A percentile compares a stretch with the other conserved stretches of the same genome.
phyloP scores from a whole-genome alignment of 2,113 vertebrate genomes.

The Oplegnathus fasciatus region DNA sequence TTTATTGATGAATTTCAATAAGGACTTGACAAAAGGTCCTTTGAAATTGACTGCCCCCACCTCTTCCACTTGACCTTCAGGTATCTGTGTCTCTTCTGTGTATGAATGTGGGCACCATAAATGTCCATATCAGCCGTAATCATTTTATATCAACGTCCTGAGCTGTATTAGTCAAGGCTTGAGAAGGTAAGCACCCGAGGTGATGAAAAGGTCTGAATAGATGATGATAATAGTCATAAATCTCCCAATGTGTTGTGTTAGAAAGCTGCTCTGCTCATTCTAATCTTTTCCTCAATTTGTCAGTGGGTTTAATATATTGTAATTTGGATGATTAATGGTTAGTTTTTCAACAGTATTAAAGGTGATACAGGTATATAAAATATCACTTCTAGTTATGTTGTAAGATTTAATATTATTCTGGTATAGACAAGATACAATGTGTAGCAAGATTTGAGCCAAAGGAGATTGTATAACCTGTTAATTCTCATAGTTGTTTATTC shows the following conservation, averaged over 20 bases:
- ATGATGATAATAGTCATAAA: constrained; percentile 63
- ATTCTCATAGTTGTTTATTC: neutral
- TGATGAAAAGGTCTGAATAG: constrained; percentile 67
- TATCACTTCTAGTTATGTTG: constrained; percentile 14
- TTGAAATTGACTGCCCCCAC: constrained; percentile 64
- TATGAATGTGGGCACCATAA: constrained; percentile 54
- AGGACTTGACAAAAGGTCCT: constrained; percentile 78
- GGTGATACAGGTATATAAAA: constrained; percentile 26
- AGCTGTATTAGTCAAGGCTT: constrained; percentile 55
- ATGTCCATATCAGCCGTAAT: constrained; percentile 68
- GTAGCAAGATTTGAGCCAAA: neutral
- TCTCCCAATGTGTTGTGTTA: constrained; percentile 56
- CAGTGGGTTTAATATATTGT: constrained; percentile 41
- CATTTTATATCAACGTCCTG: constrained; percentile 56
- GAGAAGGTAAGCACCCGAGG: constrained; percentile 49
- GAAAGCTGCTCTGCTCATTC: constrained; percentile 47
- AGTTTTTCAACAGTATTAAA: constrained; percentile 37
- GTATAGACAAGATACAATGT: neutral
- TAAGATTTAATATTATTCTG: constrained; percentile 12
- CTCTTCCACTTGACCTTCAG: constrained; percentile 75
- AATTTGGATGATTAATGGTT: constrained; percentile 58
- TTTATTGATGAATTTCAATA: constrained; percentile 85
- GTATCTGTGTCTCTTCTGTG: constrained; percentile 66
- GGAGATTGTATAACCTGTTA: neutral
- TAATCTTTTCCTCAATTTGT: constrained; percentile 56